phyloP scores from a whole-genome alignment of 2,797 vertebrate species.

The Dendrocincla fuliginosa region DNA sequence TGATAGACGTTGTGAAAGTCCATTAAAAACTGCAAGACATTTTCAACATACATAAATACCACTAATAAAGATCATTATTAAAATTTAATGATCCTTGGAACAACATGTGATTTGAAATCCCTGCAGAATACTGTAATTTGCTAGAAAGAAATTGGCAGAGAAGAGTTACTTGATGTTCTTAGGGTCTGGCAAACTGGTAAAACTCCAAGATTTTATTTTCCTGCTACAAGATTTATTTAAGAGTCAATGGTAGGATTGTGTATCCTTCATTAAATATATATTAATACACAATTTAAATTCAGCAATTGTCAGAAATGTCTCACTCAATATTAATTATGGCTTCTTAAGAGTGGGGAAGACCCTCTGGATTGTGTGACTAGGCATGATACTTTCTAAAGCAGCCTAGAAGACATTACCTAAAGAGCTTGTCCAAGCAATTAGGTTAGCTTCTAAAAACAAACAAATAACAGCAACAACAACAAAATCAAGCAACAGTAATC shows the following conservation, averaged over 20 bases:
- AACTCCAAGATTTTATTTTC: conserved; percentile 17
- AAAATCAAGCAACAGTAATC: background rate
- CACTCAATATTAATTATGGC: background rate
- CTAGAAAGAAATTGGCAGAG: conserved; percentile 5
- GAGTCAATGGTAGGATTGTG: background rate
- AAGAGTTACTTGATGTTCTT: background rate
- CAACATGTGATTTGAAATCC: background rate
- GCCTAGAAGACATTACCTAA: background rate
- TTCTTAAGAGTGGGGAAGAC: background rate
- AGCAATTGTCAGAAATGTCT: background rate
- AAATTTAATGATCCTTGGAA: conserved; percentile 21
- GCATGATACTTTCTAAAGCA: background rate
- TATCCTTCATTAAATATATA: conserved; percentile 22
- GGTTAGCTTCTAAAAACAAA: background rate
- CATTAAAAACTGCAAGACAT: background rate
- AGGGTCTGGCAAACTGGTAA: background rate
- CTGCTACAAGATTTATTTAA: background rate
- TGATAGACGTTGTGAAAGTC: background rate
- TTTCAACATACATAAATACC: background rate
- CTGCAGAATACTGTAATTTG: background rate
- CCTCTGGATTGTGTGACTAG: background rate
- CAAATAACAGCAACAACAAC: no score
- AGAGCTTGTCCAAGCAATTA: background rate
- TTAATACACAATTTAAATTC: background rate
- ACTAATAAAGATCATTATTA: conserved; percentile 1